These are phyloP conservation scores for Sebastes iracundus DNA, from an alignment of 2,797 vertebrate genomes.

Conservation along the genomic window DNA sequence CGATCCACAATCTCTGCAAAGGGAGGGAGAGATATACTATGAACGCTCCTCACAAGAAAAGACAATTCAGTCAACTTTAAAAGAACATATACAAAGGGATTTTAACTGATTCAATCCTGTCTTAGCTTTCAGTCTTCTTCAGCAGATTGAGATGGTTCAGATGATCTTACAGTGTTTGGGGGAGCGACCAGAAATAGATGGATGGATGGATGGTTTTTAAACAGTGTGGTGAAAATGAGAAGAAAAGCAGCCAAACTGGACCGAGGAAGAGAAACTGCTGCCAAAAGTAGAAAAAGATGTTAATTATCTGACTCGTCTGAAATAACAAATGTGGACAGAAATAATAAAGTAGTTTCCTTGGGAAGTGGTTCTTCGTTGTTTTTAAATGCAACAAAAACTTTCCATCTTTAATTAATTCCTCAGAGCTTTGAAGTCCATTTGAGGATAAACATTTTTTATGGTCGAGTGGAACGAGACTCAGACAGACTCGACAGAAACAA, in stretches of 20 bases:
- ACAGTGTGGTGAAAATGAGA: background rate
- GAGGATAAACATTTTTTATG: background rate
- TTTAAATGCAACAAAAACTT: background rate
- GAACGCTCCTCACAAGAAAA: background rate
- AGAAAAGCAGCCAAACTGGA: background rate
- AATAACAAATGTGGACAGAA: background rate
- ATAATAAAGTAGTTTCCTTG: background rate
- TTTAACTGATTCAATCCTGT: background rate
- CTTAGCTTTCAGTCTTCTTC: background rate
- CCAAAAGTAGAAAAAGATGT: background rate
- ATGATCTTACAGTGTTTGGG: background rate
- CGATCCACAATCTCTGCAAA: constrained; percentile 91
- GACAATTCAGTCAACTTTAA: background rate
- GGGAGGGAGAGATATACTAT: background rate
- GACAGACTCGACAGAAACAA: no score
- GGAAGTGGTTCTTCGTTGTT: background rate
- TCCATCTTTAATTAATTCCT: background rate
- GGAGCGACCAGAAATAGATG: background rate
- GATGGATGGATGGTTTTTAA: background rate
- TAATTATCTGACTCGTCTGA: background rate
- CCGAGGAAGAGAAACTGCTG: background rate
- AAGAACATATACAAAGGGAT: background rate
- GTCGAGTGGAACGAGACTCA: no score
- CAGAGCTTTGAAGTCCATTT: background rate
- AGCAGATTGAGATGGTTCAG: background rate